phyloP scores from a whole-genome alignment of 2,888 invertebrate species.

The Eretmocerus hayati region DNA sequence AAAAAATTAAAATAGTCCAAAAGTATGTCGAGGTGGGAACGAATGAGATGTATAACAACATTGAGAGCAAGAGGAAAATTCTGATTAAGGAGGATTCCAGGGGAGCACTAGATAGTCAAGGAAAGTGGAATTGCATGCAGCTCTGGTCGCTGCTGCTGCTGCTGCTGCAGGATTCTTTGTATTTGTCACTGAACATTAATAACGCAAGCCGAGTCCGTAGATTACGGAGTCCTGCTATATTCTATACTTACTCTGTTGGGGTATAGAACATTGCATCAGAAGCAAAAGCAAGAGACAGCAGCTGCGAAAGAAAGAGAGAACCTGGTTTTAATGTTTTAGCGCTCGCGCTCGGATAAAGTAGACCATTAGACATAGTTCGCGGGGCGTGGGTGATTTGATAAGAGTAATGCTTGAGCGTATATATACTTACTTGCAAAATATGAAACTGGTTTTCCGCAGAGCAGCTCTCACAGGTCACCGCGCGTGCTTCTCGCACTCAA shows the following conservation, averaged over 20 bases:
- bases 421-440: conserved; percentile 2
- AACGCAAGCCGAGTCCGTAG: conserved; percentile 3
- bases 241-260: no score
- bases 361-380: conserved; percentile 15
- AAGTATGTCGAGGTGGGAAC: not conserved
- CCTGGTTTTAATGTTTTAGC: conserved; percentile 14
- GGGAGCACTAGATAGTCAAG: not conserved
- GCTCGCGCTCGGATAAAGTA: conserved; percentile 16
- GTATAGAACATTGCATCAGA: no score
- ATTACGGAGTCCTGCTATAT: conserved; percentile 2
- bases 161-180: conserved; percentile 10
- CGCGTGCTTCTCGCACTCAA: not conserved
- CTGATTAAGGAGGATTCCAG: conserved; percentile 8
- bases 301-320: conserved; percentile 14
- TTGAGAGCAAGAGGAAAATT: not conserved
- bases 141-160: no score
- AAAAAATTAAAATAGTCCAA: not conserved
- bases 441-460: conserved; percentile 2
- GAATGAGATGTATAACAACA: not conserved
- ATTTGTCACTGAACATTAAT: conserved; percentile 17
- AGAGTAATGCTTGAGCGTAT: conserved; percentile 1
- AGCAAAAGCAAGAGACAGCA: not conserved
- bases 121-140: no score
- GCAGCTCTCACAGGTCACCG: not conserved
- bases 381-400: conserved; percentile 21